A percentile compares a stretch with the other conserved stretches of the same genome.
phyloP scores from a whole-genome alignment of 2,113 vertebrate genomes.

The Lepus timidus region DNA sequence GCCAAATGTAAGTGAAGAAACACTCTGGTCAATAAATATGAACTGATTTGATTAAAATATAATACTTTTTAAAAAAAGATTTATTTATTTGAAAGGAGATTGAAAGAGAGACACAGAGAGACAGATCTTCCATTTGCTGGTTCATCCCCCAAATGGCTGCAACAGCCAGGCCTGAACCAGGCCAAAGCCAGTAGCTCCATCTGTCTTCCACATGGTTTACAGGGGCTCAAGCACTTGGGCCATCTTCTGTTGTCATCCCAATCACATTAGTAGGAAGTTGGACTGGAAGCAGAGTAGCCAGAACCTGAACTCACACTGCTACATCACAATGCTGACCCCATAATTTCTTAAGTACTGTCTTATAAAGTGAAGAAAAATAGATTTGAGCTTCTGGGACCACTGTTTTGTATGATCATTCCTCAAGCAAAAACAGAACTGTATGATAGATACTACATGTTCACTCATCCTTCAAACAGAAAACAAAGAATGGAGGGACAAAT shows the following conservation, averaged over 20 bases:
- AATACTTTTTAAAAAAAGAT: slow-evolving; percentile 16
- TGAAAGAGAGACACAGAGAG: too few relatives aligned
- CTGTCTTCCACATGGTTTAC: too few relatives aligned
- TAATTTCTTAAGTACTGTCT: slow-evolving; percentile 57
- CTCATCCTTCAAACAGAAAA: slow-evolving; percentile 20
- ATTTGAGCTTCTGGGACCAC: not conserved
- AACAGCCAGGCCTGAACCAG: too few relatives aligned
- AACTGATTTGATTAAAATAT: slow-evolving; percentile 32
- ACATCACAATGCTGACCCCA: not conserved
- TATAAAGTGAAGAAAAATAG: slow-evolving; percentile 53
- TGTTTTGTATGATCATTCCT: not conserved
- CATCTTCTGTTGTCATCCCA: too few relatives aligned
- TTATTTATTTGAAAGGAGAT: too few relatives aligned
- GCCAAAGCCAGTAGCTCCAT: too few relatives aligned
- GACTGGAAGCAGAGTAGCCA: too few relatives aligned
- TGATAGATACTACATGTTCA: not conserved
- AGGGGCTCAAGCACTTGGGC: too few relatives aligned
- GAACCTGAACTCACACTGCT: too few relatives aligned
- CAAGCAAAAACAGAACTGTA: slow-evolving; percentile 27
- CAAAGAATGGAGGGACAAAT: not conserved
- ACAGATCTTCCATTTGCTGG: too few relatives aligned
- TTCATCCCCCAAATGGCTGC: too few relatives aligned
- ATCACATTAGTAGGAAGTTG: too few relatives aligned
- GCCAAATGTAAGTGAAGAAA: slow-evolving; percentile 49
- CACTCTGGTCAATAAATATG: slow-evolving; percentile 51